Percentiles rank a stretch among this genome's conserved stretches.
Evolutionary conservation across 2,888 invertebrate genomes (phyloP).

Genomic region (Colostygia pectinataria): DNA sequence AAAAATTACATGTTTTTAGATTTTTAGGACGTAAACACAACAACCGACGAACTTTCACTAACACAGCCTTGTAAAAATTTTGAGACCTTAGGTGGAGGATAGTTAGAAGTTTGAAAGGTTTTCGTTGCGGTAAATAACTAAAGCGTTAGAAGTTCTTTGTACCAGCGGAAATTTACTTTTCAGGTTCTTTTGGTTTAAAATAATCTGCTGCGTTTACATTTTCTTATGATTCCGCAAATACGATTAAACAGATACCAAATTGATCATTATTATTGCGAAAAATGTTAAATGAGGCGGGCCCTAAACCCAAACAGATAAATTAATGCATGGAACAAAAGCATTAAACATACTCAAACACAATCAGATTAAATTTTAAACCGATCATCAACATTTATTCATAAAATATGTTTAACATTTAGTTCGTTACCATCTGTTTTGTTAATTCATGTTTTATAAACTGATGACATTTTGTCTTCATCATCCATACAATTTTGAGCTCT

Average conservation of each 20-base stretch:
- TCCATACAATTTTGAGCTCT: too few species aligned
- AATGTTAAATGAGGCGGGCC: too few species aligned
- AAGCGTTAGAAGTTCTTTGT: conserved; percentile 26
- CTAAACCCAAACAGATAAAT: too few species aligned
- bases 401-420: conserved; percentile 18
- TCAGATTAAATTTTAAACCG: conserved; percentile 11
- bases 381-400: conserved; percentile 12
- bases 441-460: conserved; percentile 29
- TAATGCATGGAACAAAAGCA: conserved; percentile 1
- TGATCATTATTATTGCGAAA: too few species aligned
- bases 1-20: background rate
- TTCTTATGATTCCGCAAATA: conserved; percentile 14
- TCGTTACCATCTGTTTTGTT: conserved; percentile 13
- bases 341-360: conserved; percentile 6
- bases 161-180: conserved; percentile 25
- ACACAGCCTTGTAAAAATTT: conserved; percentile 1
- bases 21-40: too few species aligned
- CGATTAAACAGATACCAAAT: conserved; percentile 16
- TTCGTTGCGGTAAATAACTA: conserved; percentile 23
- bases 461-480: conserved; percentile 37
- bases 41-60: too few species aligned
- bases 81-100: conserved; percentile 7
- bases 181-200: conserved; percentile 19
- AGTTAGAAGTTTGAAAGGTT: conserved; percentile 18
- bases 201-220: conserved; percentile 20